Percentiles rank a stretch among this genome's conserved stretches.
Conservation (phyloP, 2,113 vertebrate genomes). For the Cyprinodon variegatus region DNA sequence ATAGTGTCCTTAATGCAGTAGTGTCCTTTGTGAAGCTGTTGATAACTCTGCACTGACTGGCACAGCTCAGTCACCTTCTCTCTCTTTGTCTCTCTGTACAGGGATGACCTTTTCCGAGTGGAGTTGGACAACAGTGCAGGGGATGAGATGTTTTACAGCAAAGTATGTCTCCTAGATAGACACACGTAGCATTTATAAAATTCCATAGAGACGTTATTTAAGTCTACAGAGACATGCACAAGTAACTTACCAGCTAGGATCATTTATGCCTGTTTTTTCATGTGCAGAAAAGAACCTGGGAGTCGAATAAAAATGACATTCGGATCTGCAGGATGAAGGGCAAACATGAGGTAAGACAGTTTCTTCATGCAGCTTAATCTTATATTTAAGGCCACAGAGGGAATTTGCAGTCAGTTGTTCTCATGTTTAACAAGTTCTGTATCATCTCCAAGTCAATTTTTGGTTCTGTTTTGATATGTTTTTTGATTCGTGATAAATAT, state of each 20-base stretch:
- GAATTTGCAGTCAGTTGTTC: neutral
- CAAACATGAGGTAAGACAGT: slow-evolving; percentile 87
- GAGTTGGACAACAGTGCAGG: slow-evolving; percentile 86
- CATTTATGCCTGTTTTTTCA: slow-evolving; percentile 24
- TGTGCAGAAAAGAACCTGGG: slow-evolving; percentile 91
- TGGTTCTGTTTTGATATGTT: neutral
- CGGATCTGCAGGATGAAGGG: slow-evolving; percentile 96
- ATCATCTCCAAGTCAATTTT: neutral
- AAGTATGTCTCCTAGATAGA: slow-evolving; percentile 77
- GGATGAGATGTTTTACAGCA: slow-evolving; percentile 90
- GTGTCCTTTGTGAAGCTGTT: slow-evolving; percentile 11
- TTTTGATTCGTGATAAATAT: neutral
- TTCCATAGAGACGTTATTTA: slow-evolving; percentile 7
- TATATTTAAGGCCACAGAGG: neutral
- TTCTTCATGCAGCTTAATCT: neutral
- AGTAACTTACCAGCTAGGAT: slow-evolving; percentile 18
- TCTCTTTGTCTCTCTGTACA: slow-evolving; percentile 56
- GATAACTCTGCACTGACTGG: slow-evolving; percentile 27
- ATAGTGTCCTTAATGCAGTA: slow-evolving; percentile 7
- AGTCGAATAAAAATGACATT: slow-evolving; percentile 93
- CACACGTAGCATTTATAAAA: neutral
- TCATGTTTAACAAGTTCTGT: neutral
- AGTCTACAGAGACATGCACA: neutral
- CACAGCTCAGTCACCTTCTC: slow-evolving; percentile 10
- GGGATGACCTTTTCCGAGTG: slow-evolving; percentile 92